Base-by-base conservation (phyloP, 2,888 invertebrate genomes). In the Brachypalpus laphriformis region DNA sequence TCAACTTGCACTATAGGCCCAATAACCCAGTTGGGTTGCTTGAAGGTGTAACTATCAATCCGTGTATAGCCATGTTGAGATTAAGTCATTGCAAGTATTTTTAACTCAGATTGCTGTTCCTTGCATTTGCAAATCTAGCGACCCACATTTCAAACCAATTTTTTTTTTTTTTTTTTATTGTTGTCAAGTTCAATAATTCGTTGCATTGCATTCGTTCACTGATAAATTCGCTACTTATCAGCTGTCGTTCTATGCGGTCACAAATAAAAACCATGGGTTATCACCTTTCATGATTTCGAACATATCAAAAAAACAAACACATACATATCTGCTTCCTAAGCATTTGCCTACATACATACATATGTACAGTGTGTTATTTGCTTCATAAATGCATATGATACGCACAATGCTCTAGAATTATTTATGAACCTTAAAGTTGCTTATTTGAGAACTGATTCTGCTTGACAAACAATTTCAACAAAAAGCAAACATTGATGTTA, bases 391-490 rank as follows among this genome's bases (percentile, higher is more conserved):
- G 25, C 37, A 25, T n/a, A 31, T 11, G 14, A 25, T 18, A 37
- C 6, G 7, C n/a, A 4, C 7, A 3, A 22, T 28, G 34, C 2
- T 25, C n/a, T 45, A 47, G 16, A 34, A n/a, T 31, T 34, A 8
- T 20, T 4, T 8, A 0, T 28, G 18, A 9, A 20, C 31, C n/a
- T n/a, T 6, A 34, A 34, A 22, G 11, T 40, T 49, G 37, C 49
- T 49, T 18, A 31, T 40, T 49, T 61, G 51, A 20, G 25, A 56
- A 63, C 16, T 61, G 18, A 66, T 72, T 82, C 40, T 22, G 61
- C 59, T 54, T 72, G 40, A 25, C 40, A 72, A 72, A 77, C 72
- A 72, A 51, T 72, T 57, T 18, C 8, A 28, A 47, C n/a, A 16
- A 9, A 57, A 70, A 22, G n/a, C 54, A 61, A 81, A 61, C 63